phyloP scores from a whole-genome alignment of 1,140 invertebrate species.

The Drosophila murphyi region DNA sequence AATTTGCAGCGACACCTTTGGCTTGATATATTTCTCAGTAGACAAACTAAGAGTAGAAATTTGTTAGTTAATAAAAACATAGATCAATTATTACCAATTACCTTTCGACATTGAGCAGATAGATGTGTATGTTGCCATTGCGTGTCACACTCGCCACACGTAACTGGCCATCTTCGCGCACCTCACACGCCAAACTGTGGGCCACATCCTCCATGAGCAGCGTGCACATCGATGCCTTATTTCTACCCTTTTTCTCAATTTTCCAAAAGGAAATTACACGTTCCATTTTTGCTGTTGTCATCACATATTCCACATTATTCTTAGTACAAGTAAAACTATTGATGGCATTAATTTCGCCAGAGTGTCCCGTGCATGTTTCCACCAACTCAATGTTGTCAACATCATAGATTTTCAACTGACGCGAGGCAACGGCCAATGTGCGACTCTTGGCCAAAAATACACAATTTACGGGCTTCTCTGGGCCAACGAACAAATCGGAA shows the following conservation, averaged over 20 bases:
- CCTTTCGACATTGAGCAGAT: slow-evolving; percentile 90
- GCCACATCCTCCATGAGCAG: slow-evolving; percentile 89
- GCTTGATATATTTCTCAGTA: slow-evolving; percentile 89
- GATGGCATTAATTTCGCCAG: slow-evolving; percentile 87
- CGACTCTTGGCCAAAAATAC: slow-evolving; percentile 87
- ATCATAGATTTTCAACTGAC: slow-evolving; percentile 89
- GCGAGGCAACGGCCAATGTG: slow-evolving; percentile 88
- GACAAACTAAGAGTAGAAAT: slow-evolving; percentile 82
- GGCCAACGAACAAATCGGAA: slow-evolving; percentile 88
- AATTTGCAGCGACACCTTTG: slow-evolving; percentile 89
- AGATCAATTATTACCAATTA: slow-evolving; percentile 55
- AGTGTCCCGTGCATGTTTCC: slow-evolving; percentile 89
- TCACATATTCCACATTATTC: slow-evolving; percentile 85
- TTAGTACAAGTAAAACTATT: slow-evolving; percentile 84
- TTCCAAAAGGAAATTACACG: slow-evolving; percentile 81
- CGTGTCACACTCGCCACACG: slow-evolving; percentile 88
- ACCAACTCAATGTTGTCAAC: slow-evolving; percentile 86
- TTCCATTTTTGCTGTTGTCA: slow-evolving; percentile 86
- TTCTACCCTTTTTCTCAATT: slow-evolving; percentile 63
- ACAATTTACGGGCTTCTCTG: slow-evolving; percentile 88
- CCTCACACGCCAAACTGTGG: slow-evolving; percentile 85
- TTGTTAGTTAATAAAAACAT: not conserved
- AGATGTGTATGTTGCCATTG: slow-evolving; percentile 91
- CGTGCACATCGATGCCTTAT: slow-evolving; percentile 85
- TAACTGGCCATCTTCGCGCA: slow-evolving; percentile 85